These are phyloP conservation scores for Hemibagrus wyckioides DNA, from an alignment of 2,113 vertebrate genomes.

Conservation along the genomic window DNA sequence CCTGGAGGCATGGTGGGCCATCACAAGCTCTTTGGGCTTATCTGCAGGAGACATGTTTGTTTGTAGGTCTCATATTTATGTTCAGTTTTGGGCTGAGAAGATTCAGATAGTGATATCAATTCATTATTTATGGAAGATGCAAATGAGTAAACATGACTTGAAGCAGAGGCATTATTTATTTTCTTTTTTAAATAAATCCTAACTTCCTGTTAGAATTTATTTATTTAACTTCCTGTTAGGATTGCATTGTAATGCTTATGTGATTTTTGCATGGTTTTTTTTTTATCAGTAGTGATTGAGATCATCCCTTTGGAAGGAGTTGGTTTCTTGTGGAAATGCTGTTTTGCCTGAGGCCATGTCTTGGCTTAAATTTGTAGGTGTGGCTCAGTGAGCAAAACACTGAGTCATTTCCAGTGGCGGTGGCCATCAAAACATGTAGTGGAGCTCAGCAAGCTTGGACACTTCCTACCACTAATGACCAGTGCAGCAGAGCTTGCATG, in stretches of 20 bases:
- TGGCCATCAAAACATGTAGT: conserved; percentile 49
- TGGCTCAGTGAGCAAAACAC: conserved; percentile 51
- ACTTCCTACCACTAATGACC: conserved; percentile 61
- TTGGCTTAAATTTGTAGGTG: conserved; percentile 57
- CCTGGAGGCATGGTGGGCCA: conserved; percentile 12
- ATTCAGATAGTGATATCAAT: background rate
- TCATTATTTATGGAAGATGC: background rate
- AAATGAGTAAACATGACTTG: background rate
- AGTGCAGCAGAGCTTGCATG: conserved; percentile 28
- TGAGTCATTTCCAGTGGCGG: conserved; percentile 62
- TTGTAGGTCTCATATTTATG: background rate
- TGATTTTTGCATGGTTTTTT: background rate
- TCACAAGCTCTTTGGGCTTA: background rate
- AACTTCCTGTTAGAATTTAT: too few species aligned
- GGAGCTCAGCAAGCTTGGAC: conserved; percentile 25
- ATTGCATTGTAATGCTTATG: background rate
- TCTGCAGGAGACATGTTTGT: background rate
- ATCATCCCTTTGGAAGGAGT: conserved; percentile 2
- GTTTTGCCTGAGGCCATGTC: conserved; percentile 14
- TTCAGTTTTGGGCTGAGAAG: background rate
- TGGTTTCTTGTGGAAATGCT: background rate
- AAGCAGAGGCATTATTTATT: background rate
- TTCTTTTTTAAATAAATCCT: background rate
- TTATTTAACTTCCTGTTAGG: background rate
- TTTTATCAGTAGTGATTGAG: background rate